Base-by-base conservation (phyloP, 2,888 invertebrate species). In the Andrena minutula region DNA sequence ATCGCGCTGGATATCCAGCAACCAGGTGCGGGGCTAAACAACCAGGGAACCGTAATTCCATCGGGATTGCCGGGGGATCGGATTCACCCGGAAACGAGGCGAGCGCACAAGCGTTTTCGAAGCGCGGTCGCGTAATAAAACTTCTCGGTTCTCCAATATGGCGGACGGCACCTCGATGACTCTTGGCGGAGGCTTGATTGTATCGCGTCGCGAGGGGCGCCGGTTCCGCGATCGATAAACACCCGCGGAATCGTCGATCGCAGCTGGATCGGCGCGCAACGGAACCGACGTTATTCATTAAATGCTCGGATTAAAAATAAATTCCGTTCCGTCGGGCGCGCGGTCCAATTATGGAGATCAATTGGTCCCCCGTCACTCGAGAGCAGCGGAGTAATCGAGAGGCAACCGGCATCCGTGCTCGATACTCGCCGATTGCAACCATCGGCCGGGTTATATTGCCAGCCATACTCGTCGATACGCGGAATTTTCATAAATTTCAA, bases 71-170 rank as follows among this genome's bases (percentile, higher is more conserved):
- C n/a, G n/a, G 66, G 63, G 41, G 53, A 63, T 78, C 63, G 53
- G 68, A 78, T 73, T 8, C 35, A 30, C 32, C 49, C 23, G 60
- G 23, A 32, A 68, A 76, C 56, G 26, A 64, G 7, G 23, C 64
- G 35, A 49, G 3, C 28, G 49, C 6, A 1, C 10, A 16, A 47
- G 30, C 23, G 20, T 60, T 28, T 69, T 23, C 26, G 35, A 16
- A 16, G 7, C 8, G 35, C 28, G n/a, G 41, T 28, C 8, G n/a
- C 16, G 7, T 56, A 35, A 10, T 41, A 49, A 70, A 64, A 56
- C 12, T 32, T 23, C 28, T 12, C 1, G 56, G 26, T 63, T 47
- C 16, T 10, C 16, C 47, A 49, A 10, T 12, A 58, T 4, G 12
- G 5, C 12, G 23, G 20, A 1, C 23, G 16, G 30, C 26, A 32